Evolutionary conservation across 2,888 invertebrate species (phyloP).

Genomic region (Charanyca ferruginea): DNA sequence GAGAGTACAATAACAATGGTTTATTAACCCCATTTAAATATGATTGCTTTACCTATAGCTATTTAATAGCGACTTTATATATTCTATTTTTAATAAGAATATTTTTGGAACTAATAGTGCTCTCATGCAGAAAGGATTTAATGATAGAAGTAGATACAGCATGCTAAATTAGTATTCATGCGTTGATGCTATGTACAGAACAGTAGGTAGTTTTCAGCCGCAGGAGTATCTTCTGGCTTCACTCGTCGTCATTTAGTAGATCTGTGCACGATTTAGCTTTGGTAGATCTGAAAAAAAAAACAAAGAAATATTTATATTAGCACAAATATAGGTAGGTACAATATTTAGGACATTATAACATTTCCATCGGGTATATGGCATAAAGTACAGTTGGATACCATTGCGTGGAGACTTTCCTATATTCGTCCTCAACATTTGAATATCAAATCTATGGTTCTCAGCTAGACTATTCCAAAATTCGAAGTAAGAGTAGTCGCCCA

Average conservation of each 20-base stretch:
- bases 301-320: slow-evolving; percentile 18
- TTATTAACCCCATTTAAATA: slow-evolving; percentile 34
- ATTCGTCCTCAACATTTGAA: no score
- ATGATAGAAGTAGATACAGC: slow-evolving; percentile 29
- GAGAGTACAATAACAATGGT: slow-evolving; percentile 21
- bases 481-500: not conserved
- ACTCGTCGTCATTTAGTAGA: slow-evolving; percentile 92
- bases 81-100: slow-evolving; percentile 38
- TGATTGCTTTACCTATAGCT: slow-evolving; percentile 44
- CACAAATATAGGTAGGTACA: not conserved
- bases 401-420: no score
- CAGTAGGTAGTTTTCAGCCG: slow-evolving; percentile 46
- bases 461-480: not conserved
- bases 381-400: no score
- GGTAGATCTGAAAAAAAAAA: slow-evolving; percentile 92
- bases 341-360: no score
- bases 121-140: slow-evolving; percentile 42
- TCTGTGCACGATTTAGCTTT: slow-evolving; percentile 95
- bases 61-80: slow-evolving; percentile 55
- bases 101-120: slow-evolving; percentile 53
- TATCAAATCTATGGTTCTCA: no score
- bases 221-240: slow-evolving; percentile 63
- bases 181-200: slow-evolving; percentile 57
- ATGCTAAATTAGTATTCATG: slow-evolving; percentile 51
- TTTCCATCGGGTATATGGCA: no score